Percentiles rank a stretch among this genome's conserved stretches.
Evolutionary conservation across 2,113 vertebrate species (phyloP).

Genomic region (Strix aluco): DNA sequence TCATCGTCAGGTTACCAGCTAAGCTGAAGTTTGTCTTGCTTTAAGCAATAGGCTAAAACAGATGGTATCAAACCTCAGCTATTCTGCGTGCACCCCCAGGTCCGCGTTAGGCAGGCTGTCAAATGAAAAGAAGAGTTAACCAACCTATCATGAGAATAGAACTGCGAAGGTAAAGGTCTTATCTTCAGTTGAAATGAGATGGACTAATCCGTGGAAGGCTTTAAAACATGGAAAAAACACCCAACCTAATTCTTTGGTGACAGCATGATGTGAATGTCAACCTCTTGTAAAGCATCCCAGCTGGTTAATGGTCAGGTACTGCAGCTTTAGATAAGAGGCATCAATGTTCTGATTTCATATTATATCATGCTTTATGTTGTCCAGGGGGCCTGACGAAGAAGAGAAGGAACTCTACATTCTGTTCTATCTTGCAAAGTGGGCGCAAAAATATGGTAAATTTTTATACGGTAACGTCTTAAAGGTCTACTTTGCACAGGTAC

Average conservation of each 20-base stretch:
- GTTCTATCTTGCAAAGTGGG: background rate
- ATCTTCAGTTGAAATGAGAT: background rate
- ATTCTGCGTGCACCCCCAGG: background rate
- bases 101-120: background rate
- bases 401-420: background rate
- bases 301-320: background rate
- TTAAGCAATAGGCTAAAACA: conserved; percentile 17
- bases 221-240: background rate
- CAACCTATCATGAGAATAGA: background rate
- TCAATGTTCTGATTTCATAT: background rate
- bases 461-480: background rate
- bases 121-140: background rate
- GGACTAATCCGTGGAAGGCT: background rate
- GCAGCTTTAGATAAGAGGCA: background rate
- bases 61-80: background rate
- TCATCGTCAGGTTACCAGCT: background rate
- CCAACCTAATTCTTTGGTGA: background rate
- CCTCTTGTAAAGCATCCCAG: background rate
- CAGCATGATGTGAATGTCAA: background rate
- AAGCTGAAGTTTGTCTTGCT: background rate
- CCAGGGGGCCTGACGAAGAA: background rate
- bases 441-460: background rate
- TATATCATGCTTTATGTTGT: background rate
- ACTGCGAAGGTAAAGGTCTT: background rate
- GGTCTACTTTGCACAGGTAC: background rate